A percentile compares a stretch with the other conserved stretches of the same genome.
These are phyloP conservation scores for Coluber constrictor DNA, from an alignment of 2,797 vertebrate species.

Conservation along the genomic window DNA sequence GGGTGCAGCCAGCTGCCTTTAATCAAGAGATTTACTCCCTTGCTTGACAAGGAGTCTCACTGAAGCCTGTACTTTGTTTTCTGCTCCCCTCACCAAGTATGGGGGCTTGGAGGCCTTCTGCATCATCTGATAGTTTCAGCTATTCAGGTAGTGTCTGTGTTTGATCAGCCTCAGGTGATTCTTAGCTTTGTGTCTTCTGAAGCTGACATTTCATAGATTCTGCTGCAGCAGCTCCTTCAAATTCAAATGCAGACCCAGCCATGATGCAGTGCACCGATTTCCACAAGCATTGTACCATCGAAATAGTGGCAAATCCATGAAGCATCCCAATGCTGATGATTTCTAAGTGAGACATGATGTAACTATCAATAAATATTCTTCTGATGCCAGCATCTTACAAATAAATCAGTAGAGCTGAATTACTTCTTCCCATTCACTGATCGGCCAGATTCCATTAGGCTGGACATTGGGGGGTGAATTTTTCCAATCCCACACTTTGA, in stretches of 20 bases:
- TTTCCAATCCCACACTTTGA: slow-evolving; percentile 93
- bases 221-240: not conserved
- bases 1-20: not conserved
- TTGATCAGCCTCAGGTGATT: not conserved
- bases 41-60: not conserved
- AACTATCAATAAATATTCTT: not conserved
- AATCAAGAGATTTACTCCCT: not conserved
- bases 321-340: not conserved
- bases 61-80: not conserved
- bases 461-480: slow-evolving; percentile 85
- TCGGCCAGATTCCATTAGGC: slow-evolving; percentile 87
- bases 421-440: slow-evolving; percentile 76
- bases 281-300: not conserved
- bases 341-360: not conserved
- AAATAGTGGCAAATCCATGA: not conserved
- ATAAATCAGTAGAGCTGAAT: slow-evolving; percentile 83
- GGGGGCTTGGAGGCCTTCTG: not conserved
- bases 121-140: not conserved
- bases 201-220: not conserved
- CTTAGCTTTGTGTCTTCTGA: not conserved
- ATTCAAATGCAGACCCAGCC: not conserved
- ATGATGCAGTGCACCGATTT: not conserved
- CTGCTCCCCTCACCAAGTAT: not conserved
- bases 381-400: not conserved
- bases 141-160: not conserved